A percentile compares a stretch with the other conserved stretches of the same genome.
Conservation (phyloP, 2,888 invertebrate genomes). For the Cryptus viduatorius region DNA sequence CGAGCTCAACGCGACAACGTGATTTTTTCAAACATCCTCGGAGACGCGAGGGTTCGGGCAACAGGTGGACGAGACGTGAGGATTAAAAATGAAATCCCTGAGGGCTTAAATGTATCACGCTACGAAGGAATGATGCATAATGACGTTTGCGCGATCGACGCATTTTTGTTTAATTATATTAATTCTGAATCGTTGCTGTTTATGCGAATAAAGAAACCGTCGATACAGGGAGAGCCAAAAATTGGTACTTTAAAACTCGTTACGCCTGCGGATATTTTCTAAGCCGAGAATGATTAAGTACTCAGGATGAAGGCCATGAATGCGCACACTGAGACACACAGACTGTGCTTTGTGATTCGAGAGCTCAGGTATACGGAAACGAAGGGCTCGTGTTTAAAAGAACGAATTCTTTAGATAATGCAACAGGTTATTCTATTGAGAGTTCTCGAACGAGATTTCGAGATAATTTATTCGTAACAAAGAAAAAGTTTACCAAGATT, state of each 20-base stretch:
- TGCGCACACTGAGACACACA: background rate
- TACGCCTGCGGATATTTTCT: background rate
- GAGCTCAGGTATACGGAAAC: slow-evolving; percentile 34
- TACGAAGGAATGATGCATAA: background rate
- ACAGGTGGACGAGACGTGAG: slow-evolving; percentile 41
- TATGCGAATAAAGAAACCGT: background rate
- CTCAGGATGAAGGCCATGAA: background rate
- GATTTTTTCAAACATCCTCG: background rate
- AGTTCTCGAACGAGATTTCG: background rate
- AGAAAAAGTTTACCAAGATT: background rate
- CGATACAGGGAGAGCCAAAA: background rate
- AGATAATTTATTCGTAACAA: background rate
- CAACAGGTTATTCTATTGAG: slow-evolving; percentile 41
- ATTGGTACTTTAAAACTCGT: background rate
- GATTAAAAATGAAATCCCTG: slow-evolving; percentile 28
- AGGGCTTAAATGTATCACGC: background rate
- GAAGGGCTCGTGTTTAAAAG: background rate
- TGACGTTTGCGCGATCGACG: background rate
- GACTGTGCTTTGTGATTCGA: slow-evolving; percentile 11
- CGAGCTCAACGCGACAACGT: background rate
- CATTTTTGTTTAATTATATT: background rate
- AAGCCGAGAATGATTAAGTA: background rate
- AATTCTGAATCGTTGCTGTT: background rate
- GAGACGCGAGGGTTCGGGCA: slow-evolving; percentile 13
- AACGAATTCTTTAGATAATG: slow-evolving; percentile 14